Evolutionary conservation across 2,888 invertebrate species (phyloP), one percentile per base, ranked within the genome.

Genomic region (Eristalis pertinax): DNA sequence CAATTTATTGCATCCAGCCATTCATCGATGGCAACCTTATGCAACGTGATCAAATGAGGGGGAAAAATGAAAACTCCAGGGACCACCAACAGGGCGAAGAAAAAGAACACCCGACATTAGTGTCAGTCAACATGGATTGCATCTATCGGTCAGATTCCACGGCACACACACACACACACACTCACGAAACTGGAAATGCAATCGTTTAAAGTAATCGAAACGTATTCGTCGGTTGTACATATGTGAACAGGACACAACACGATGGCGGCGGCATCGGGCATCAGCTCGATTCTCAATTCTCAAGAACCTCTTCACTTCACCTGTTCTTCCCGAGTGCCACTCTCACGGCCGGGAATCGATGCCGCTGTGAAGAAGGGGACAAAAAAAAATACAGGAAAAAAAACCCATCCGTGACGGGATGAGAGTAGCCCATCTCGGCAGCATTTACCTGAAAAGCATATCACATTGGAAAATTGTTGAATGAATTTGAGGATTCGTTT

Each of bases 51-150:
- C 2, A 32, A 56, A n/a, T n/a, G n/a, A 5, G 22, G 19, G 19
- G 50, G 56, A 19, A 32, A 60, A 73, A 62, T 1, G 24, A 62
- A 62, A 22, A 19, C 50, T 50, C n/a, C 50, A 38, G n/a, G 73
- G 83, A 83, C 77, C 83, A 83, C 83, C 83, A 73, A 77, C 62
- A 63, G 41, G 62, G 68, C 38, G 67, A 29, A 41, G 41, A 83
- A 50, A 72, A 29, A 41, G 41, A 83, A 50, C 8, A 73, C 50
- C 64, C 62, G n/a, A 64, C 83, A 77, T 77, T 73, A 77, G 62
- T 60, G 64, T 76, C 65, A 70, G 50, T 70, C 75, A 64, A 65
- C 76, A 65, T 38, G 56, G 64, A 70, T 63, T 60, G 68, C 70
- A 75, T 70, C 76, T 76, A 76, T 82, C 65, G 65, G 65, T 72